Percentiles rank a stretch among this genome's conserved stretches.
Conservation (phyloP, 2,113 vertebrate genomes). For the Piprites chloris region DNA sequence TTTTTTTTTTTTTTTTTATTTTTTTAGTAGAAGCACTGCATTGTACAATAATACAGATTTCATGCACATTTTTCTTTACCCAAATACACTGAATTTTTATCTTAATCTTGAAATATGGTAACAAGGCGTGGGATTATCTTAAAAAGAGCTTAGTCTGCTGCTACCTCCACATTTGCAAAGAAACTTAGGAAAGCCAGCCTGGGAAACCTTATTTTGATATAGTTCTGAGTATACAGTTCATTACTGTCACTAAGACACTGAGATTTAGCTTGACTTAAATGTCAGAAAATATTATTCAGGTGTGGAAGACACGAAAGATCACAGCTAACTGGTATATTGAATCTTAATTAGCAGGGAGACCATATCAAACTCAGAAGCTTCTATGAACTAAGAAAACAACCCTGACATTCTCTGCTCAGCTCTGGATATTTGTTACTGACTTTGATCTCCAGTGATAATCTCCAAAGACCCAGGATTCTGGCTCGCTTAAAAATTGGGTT, state of each 20-base stretch:
- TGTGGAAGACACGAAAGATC: conserved; percentile 66
- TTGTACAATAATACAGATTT: neutral
- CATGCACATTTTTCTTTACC: neutral
- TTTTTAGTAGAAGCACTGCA: neutral
- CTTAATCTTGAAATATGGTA: neutral
- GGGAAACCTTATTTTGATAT: conserved; percentile 43
- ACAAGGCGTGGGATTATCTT: neutral
- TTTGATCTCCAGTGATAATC: conserved; percentile 39
- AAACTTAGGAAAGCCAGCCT: neutral
- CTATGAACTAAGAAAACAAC: conserved; percentile 3
- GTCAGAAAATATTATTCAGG: conserved; percentile 71
- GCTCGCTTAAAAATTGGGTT: neutral
- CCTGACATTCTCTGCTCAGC: conserved; percentile 14
- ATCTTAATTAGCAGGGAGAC: conserved; percentile 70
- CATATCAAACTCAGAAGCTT: conserved; percentile 20
- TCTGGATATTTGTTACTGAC: conserved; percentile 44
- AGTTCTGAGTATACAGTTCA: conserved; percentile 47
- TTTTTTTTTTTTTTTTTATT: neutral
- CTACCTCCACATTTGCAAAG: neutral
- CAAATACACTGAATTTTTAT: neutral
- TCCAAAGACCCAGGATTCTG: neutral
- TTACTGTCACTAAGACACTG: conserved; percentile 36
- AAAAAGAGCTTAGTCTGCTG: neutral
- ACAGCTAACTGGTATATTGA: conserved; percentile 52
- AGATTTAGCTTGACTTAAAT: conserved; percentile 65